phyloP scores from a whole-genome alignment of 2,113 vertebrate genomes.

The Hemiprocne comata region DNA sequence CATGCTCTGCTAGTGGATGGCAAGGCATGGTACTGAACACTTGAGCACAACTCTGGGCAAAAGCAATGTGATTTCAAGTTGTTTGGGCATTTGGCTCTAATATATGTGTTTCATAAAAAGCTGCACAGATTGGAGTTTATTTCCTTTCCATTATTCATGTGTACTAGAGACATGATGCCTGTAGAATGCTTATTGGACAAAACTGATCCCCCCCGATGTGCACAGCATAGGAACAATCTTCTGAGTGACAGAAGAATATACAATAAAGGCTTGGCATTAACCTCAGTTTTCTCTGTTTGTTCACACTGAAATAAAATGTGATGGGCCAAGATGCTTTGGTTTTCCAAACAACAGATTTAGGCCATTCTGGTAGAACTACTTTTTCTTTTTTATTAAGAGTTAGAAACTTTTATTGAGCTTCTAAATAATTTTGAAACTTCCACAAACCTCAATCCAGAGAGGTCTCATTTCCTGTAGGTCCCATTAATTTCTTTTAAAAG shows the following conservation, averaged over 20 bases:
- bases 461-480: not conserved
- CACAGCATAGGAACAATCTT: not conserved
- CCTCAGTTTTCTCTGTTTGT: not conserved
- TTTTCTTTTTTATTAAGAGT: not conserved
- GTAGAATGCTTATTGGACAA: not conserved
- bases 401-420: not conserved
- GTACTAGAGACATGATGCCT: not conserved
- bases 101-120: not conserved
- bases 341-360: not conserved
- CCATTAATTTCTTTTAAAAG: not conserved
- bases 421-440: not conserved
- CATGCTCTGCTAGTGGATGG: not conserved
- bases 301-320: not conserved
- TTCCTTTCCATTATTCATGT: constrained; percentile 32
- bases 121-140: not conserved
- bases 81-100: not conserved
- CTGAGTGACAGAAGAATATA: not conserved
- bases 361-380: not conserved
- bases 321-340: not conserved
- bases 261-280: not conserved
- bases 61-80: not conserved
- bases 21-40: not conserved
- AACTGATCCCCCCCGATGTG: not conserved
- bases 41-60: not conserved
- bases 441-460: not conserved